Conservation (phyloP, 2,797 vertebrate genomes). For the Pseudotriccus pelzelni region DNA sequence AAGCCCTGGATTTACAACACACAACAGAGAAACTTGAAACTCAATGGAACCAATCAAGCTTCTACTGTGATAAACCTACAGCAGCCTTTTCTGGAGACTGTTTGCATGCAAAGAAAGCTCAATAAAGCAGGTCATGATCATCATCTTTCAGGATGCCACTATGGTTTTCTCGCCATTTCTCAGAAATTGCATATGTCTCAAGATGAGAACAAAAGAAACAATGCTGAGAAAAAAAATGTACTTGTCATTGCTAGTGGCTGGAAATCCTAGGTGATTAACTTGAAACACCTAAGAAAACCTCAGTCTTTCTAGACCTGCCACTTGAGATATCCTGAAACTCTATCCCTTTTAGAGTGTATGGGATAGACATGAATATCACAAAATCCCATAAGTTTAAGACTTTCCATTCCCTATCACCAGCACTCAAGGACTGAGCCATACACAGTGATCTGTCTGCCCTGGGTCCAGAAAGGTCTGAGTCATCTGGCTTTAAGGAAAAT, state of each 20-base stretch:
- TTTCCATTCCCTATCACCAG: neutral
- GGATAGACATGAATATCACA: neutral
- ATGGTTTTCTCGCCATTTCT: neutral
- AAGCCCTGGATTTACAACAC: neutral
- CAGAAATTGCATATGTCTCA: neutral
- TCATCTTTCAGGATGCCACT: neutral
- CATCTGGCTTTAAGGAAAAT: constrained; percentile 36
- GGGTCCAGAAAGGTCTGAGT: constrained; percentile 26
- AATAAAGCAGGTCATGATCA: neutral
- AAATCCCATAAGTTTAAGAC: neutral
- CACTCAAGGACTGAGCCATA: neutral
- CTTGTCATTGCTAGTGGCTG: neutral
- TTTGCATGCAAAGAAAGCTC: neutral
- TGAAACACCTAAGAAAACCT: neutral
- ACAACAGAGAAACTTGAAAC: neutral
- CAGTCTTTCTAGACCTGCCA: neutral
- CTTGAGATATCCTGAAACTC: neutral
- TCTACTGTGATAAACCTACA: neutral
- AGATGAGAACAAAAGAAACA: neutral
- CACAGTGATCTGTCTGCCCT: neutral
- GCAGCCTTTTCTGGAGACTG: neutral
- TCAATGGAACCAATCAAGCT: neutral
- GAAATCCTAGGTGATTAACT: neutral
- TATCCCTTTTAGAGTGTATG: neutral
- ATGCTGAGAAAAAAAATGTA: neutral